Evolutionary conservation across 2,113 vertebrate species (phyloP), one percentile per base, ranked within the genome.

Genomic region (Lepus timidus): DNA sequence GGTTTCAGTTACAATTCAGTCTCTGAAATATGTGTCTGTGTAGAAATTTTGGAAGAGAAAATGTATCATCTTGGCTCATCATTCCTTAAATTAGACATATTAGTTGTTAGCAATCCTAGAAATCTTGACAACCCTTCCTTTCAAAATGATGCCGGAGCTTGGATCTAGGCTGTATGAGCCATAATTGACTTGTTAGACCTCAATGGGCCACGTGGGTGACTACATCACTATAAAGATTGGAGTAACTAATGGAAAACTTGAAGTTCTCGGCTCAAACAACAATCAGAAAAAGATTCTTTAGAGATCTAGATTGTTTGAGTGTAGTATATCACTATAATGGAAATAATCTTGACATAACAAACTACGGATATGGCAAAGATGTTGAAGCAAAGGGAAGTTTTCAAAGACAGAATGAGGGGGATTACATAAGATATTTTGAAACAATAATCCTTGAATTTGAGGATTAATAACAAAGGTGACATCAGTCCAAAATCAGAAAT

Each of bases 41-140:
- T 51, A 33, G 51, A 81, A 58, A 9, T 88, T 97, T 95, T 86
- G n/a, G 36, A 90, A 78, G 49, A 79, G 3, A 44, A 74, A 78
- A 3, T 36, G 0, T 79, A n/a, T 44, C 17, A 52, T 80, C 19
- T 49, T 92, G 19, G 7, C 22, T 86, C 31, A 58, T 5, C 39
- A n/a, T 73, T 86, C 82, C 80, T 83, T 39, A 85, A 65, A 12
- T 3, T 29, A 12, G 1, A 9, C 4, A 39, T 51, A 58, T 81
- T 49, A 83, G 10, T 29, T 82, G 4, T 51, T 94, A 84, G 25
- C 12, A 49, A 74, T 29, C 55, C 23, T 78, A 19, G 6, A 79
- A 70, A 1, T 4, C 20, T 17, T 75, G 61, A 36, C 11, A 8
- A 65, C 19, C 23, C 3, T 85, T 80, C 19, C 13, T 23, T 36